Percentiles rank a stretch among this genome's conserved stretches.
phyloP scores from a whole-genome alignment of 2,797 vertebrate genomes.

The Acipenser ruthenus region DNA sequence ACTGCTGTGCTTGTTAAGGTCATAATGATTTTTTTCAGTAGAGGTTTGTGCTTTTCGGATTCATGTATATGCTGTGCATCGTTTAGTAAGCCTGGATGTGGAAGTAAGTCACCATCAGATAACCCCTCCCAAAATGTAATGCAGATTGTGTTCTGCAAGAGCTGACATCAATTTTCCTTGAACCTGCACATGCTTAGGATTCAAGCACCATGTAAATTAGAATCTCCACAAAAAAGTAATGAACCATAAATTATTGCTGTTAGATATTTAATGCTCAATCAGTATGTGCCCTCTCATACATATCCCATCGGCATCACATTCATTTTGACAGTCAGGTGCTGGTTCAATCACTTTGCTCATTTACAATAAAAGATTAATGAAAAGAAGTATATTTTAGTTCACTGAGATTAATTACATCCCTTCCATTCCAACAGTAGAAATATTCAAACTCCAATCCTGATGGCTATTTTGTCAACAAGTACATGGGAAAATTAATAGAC shows the following conservation, averaged over 20 bases:
- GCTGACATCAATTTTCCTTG: constrained; percentile 43
- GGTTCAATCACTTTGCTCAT: constrained; percentile 74
- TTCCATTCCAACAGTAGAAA: constrained; percentile 68
- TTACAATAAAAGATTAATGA: constrained; percentile 89
- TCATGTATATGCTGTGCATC: too few relatives aligned
- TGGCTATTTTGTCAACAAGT: constrained; percentile 78
- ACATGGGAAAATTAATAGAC: constrained; percentile 80
- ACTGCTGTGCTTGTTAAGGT: constrained; percentile 9
- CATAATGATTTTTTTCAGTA: too few relatives aligned
- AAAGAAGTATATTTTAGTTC: constrained; percentile 82
- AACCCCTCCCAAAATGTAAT: neutral
- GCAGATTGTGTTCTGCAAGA: constrained; percentile 28
- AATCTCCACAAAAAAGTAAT: constrained; percentile 72
- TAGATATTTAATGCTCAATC: constrained; percentile 80
- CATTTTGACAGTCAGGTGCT: constrained; percentile 65
- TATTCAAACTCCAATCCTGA: constrained; percentile 77
- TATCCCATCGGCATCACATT: constrained; percentile 70
- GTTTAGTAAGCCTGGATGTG: too few relatives aligned
- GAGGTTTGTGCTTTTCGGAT: too few relatives aligned
- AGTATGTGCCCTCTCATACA: constrained; percentile 66
- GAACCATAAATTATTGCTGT: constrained; percentile 72
- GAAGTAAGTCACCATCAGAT: too few relatives aligned
- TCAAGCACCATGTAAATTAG: constrained; percentile 60
- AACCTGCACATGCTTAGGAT: constrained; percentile 59
- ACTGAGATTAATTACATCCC: constrained; percentile 83